Conservation (phyloP, 2,797 vertebrate species). For the Argyrosomus regius region DNA sequence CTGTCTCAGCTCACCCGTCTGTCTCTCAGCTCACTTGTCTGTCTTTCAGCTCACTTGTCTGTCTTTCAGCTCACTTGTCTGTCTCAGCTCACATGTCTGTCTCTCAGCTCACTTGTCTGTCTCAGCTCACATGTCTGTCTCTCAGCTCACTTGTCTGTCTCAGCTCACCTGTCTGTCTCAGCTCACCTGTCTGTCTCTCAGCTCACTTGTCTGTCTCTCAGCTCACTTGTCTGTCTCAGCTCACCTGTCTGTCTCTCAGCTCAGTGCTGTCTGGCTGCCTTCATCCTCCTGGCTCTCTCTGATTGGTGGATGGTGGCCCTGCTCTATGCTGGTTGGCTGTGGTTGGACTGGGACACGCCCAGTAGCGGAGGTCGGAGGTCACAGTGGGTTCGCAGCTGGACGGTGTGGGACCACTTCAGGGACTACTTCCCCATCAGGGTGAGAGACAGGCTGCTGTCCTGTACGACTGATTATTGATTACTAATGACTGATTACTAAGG, state of each 20-base stretch:
- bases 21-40: too few species aligned
- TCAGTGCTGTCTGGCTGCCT: conserved; percentile 85
- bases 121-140: too few species aligned
- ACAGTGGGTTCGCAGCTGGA: conserved; percentile 87
- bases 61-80: neutral
- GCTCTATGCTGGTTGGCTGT: conserved; percentile 92
- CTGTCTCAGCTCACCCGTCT: too few species aligned
- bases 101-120: neutral
- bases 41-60: too few species aligned
- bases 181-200: neutral
- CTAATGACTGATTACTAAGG: too few species aligned
- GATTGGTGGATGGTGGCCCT: conserved; percentile 90
- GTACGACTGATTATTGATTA: neutral
- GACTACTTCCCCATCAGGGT: conserved; percentile 94
- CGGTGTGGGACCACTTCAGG: conserved; percentile 88
- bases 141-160: too few species aligned
- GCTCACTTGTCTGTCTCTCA: neutral
- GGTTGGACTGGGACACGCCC: conserved; percentile 91
- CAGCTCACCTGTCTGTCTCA: neutral
- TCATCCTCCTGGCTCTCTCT: conserved; percentile 85
- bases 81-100: too few species aligned
- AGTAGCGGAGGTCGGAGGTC: conserved; percentile 88
- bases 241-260: conserved; percentile 74
- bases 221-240: neutral
- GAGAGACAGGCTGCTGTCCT: conserved; percentile 47